Evolutionary conservation across 2,797 vertebrate genomes (phyloP), one percentile per base, ranked within the genome.

Genomic region (Hephaestus fuliginosus): DNA sequence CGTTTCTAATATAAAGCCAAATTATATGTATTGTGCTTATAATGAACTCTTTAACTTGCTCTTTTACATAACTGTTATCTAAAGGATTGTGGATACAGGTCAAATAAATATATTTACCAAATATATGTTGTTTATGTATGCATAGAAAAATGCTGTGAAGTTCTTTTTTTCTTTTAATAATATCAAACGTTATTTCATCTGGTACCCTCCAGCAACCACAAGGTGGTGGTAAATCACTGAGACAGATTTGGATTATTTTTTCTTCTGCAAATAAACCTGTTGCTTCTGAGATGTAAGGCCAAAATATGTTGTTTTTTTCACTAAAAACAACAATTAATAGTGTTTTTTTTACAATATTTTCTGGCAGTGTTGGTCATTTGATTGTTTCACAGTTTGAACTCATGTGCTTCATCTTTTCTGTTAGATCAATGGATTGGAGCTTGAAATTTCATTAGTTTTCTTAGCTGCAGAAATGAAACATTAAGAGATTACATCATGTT

Each of bases 191-290:
- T 2, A 63, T 56, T 11, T 33, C 1, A 14, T 13, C 1, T 3
- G 41, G 4, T 78, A 28, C 14, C 68, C 44, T 49, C 4, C 1
- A 67, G 15, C 52, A 48, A 62, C 93, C 94, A 93, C 92, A 90
- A 86, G 93, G 83, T 94, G 93, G 93, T 56, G 77, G 80, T 91
- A 90, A 88, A 81, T 57, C 56, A 83, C 67, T 82, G 43, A 56
- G 1, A 69, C 36, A 62, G 43, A 78, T 53, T 65, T 81, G 4
- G 13, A 39, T 18, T 15, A 33, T 60, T 62, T 20, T 15, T 65
- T 71, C n/a, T 48, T 56, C 25, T 44, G 11, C 64, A 74, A 72
- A 44, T 44, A 49, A 55, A 82, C 41, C 15, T 60, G 36, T 30
- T 18, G 53, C 28, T 61, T 69, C 20, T 52, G 5, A 76, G 71